Evolutionary conservation across 2,797 vertebrate genomes (phyloP).

Genomic region (Apogon talboti): DNA sequence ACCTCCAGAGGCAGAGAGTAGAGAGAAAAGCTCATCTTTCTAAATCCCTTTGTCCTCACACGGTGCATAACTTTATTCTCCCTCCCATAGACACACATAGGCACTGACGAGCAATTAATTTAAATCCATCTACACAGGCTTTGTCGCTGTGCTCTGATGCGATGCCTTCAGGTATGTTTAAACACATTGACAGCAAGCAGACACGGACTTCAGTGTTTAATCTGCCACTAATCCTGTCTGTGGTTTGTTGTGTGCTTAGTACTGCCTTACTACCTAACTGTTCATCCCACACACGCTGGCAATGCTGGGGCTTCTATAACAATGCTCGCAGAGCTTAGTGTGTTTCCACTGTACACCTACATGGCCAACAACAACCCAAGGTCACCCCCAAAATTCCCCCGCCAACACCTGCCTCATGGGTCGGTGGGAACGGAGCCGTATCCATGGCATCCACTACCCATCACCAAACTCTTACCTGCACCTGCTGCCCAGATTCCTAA

Average conservation of each 20-base stretch:
- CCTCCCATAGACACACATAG: slow-evolving; percentile 15
- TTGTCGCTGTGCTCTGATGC: slow-evolving; percentile 20
- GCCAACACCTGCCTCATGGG: slow-evolving; percentile 38
- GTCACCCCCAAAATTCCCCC: not conserved
- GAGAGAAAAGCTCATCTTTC: slow-evolving; percentile 8
- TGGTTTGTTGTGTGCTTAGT: slow-evolving; percentile 10
- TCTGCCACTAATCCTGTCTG: slow-evolving; percentile 54
- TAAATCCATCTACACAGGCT: slow-evolving; percentile 20
- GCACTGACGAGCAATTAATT: slow-evolving; percentile 1
- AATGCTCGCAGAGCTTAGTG: not conserved
- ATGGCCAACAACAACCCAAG: slow-evolving; percentile 13
- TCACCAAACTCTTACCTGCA: slow-evolving; percentile 39
- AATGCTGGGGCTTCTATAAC: not conserved
- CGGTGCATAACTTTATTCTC: not conserved
- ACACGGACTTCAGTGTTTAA: slow-evolving; percentile 25
- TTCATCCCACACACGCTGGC: slow-evolving; percentile 6
- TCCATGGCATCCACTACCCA: slow-evolving; percentile 36
- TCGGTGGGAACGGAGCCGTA: slow-evolving; percentile 33
- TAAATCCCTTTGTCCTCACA: slow-evolving; percentile 31
- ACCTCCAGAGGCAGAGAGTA: slow-evolving; percentile 1
- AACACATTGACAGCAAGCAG: slow-evolving; percentile 11
- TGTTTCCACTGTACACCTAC: slow-evolving; percentile 1
- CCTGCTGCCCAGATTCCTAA: slow-evolving; percentile 36
- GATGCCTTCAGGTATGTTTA: slow-evolving; percentile 28
- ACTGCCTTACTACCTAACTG: slow-evolving; percentile 12